Conservation (phyloP, 2,797 vertebrate genomes). For the Pangasius sanitwongsei region DNA sequence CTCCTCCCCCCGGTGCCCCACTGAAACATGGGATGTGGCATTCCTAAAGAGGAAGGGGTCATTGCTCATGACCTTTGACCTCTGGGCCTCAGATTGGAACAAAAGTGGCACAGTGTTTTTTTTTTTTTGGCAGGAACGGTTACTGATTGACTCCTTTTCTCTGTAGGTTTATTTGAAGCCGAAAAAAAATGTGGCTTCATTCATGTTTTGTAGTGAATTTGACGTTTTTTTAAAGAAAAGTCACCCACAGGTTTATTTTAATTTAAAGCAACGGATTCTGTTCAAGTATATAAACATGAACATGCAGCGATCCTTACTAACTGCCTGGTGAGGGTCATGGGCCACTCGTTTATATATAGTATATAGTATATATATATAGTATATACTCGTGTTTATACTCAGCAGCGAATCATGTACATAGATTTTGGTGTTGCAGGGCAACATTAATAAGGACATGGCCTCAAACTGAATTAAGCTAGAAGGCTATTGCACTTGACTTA, state of each 20-base stretch:
- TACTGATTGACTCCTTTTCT: slow-evolving; percentile 26
- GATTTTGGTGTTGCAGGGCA: not conserved
- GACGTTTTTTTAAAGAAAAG: not conserved
- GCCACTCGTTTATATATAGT: not conserved
- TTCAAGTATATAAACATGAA: not conserved
- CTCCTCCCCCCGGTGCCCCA: slow-evolving; percentile 19
- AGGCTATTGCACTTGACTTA: not conserved
- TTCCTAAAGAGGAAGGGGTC: slow-evolving; percentile 72
- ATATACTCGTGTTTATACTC: not conserved
- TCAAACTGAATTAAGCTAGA: not conserved
- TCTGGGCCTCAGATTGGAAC: slow-evolving; percentile 61
- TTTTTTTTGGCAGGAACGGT: slow-evolving; percentile 12
- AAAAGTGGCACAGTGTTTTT: slow-evolving; percentile 60
- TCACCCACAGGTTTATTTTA: not conserved
- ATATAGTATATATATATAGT: too few relatives aligned
- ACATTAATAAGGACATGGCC: not conserved
- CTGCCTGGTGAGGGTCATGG: not conserved
- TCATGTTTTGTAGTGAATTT: not conserved
- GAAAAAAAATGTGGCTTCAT: not conserved
- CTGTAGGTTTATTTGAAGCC: not conserved
- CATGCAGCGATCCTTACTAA: not conserved
- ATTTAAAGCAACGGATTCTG: not conserved
- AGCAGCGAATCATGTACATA: too few relatives aligned
- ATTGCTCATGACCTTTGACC: slow-evolving; percentile 72
- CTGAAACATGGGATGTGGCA: slow-evolving; percentile 66